Conservation (phyloP, 2,113 vertebrate genomes). For the Platichthys flesus region DNA sequence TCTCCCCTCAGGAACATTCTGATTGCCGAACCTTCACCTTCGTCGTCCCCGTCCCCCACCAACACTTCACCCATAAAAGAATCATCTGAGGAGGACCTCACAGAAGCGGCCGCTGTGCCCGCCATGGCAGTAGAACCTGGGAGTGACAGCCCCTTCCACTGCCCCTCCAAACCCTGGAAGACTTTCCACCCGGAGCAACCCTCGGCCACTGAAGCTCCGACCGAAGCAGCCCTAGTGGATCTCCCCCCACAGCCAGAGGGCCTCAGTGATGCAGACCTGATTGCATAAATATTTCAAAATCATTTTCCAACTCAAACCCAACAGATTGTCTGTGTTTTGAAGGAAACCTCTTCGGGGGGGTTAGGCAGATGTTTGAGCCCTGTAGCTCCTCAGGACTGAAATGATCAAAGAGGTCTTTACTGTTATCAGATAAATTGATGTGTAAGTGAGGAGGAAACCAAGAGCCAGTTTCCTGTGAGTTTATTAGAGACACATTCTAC, state of each 20-base stretch:
- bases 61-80: slow-evolving; percentile 36
- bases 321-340: slow-evolving; percentile 10
- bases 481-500: background rate
- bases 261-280: slow-evolving; percentile 64
- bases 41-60: fast-evolving
- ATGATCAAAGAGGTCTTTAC: background rate
- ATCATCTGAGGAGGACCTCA: slow-evolving; percentile 79
- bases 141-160: slow-evolving; percentile 67
- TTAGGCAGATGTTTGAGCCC: background rate
- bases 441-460: background rate
- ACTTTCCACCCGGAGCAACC: slow-evolving; percentile 31
- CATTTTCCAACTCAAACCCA: background rate
- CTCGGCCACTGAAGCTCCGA: background rate
- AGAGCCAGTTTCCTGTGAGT: background rate
- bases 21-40: fast-evolving
- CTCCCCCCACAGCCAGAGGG: background rate
- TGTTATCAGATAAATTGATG: background rate
- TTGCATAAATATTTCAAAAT: slow-evolving; percentile 10
- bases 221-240: background rate
- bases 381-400: background rate
- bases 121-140: background rate
- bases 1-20: slow-evolving; percentile 74
- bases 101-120: background rate
- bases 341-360: too few relatives aligned
- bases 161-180: slow-evolving; percentile 91